These are phyloP conservation scores for Caenorhabditis latens DNA, from an alignment of 1,140 invertebrate genomes.

Conservation along the genomic window DNA sequence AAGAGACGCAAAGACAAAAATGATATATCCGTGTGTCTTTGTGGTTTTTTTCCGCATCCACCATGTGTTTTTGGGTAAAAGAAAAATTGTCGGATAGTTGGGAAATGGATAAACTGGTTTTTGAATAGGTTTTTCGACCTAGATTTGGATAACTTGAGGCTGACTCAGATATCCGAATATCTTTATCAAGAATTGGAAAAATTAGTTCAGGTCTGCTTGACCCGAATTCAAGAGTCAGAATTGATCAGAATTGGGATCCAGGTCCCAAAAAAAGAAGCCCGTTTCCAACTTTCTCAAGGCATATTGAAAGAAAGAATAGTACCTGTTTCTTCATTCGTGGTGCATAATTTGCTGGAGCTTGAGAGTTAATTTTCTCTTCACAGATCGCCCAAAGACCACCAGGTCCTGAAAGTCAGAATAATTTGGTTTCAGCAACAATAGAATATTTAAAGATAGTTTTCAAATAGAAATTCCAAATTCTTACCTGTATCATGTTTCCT, in stretches of 20 bases:
- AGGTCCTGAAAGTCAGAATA: constrained; percentile 30
- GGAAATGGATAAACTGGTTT: neutral
- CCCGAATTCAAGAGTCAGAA: no score
- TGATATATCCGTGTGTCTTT: constrained; percentile 25
- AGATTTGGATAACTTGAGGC: constrained; percentile 9
- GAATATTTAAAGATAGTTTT: no score
- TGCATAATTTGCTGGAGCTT: constrained; percentile 63
- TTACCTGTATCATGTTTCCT: constrained; percentile 64
- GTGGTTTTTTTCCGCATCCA: neutral
- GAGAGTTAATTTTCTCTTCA: constrained; percentile 64
- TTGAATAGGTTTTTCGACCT: constrained; percentile 1
- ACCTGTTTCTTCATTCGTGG: constrained; percentile 59
- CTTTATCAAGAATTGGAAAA: no score
- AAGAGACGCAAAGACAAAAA: constrained; percentile 15
- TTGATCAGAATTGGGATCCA: no score
- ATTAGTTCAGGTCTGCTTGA: no score
- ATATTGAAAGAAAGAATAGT: neutral
- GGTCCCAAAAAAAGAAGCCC: no score
- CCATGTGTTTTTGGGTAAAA: neutral
- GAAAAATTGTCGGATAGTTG: no score
- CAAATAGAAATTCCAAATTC: neutral
- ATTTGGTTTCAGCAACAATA: neutral
- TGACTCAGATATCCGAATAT: neutral
- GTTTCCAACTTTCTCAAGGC: no score
- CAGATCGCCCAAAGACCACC: constrained; percentile 64